Conservation (phyloP, 2,888 invertebrate species). For the Drosophila paracracens region DNA sequence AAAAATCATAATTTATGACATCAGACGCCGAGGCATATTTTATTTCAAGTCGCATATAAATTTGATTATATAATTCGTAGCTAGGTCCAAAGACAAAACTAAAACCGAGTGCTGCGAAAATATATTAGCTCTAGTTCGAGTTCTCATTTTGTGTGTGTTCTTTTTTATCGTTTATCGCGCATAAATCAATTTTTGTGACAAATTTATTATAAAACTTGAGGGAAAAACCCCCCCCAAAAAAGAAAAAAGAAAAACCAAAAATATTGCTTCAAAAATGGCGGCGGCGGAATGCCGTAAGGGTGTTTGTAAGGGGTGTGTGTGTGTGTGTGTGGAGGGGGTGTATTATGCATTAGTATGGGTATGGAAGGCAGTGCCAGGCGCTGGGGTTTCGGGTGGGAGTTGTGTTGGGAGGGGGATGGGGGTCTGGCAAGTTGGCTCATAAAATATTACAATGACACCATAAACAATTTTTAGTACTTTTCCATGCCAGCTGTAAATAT, state of each 20-base stretch:
- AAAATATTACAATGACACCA: conserved; percentile 82
- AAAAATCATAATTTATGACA: conserved; percentile 85
- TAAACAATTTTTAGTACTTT: conserved; percentile 77
- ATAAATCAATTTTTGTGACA: conserved; percentile 83
- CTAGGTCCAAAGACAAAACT: conserved; percentile 10
- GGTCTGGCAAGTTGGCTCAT: conserved; percentile 57
- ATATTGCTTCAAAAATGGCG: conserved; percentile 57
- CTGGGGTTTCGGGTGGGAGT: conserved; percentile 31
- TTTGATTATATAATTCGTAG: conserved; percentile 30
- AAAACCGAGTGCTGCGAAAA: conserved; percentile 45
- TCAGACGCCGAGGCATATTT: conserved; percentile 73
- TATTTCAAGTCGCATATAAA: conserved; percentile 58
- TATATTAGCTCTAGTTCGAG: conserved; percentile 63
- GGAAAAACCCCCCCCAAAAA: conserved; percentile 7
- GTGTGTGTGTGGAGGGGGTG: conserved; percentile 6
- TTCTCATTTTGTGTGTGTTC: conserved; percentile 32
- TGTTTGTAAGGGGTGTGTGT: conserved; percentile 19
- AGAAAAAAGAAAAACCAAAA: conserved; percentile 33
- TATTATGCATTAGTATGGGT: conserved; percentile 23
- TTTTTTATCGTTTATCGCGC: conserved; percentile 79
- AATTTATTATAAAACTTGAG: conserved; percentile 80
- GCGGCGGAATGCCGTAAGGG: conserved; percentile 38
- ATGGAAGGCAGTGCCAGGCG: conserved; percentile 58
- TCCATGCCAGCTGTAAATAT: conserved; percentile 74
- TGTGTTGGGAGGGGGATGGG: neutral